These are phyloP conservation scores for Salvelinus alpinus DNA, from an alignment of 2,113 vertebrate genomes.

Conservation along the genomic window DNA sequence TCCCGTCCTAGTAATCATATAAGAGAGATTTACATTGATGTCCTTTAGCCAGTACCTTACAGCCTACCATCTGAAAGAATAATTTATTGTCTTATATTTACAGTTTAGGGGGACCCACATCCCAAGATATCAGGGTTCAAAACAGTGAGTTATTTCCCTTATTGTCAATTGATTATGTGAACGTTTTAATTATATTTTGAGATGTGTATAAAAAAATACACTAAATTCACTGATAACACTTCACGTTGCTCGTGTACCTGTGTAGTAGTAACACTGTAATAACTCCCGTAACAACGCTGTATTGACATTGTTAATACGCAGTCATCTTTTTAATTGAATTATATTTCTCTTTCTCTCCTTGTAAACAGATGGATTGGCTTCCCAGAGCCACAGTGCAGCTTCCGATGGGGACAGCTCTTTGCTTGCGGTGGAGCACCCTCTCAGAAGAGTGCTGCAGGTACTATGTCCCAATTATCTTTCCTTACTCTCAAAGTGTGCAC, in stretches of 20 bases:
- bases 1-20: no score
- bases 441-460: slow-evolving; percentile 50
- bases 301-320: no score
- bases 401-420: slow-evolving; percentile 12
- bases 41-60: neutral
- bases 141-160: slow-evolving; percentile 40
- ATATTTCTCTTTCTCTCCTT: neutral
- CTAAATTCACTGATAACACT: no score
- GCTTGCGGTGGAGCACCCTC: slow-evolving; percentile 26
- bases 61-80: slow-evolving; percentile 5
- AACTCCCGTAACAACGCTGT: neutral
- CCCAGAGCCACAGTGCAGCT: slow-evolving; percentile 9
- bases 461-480: no score
- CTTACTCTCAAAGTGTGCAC: neutral
- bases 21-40: neutral
- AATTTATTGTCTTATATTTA: slow-evolving; percentile 7
- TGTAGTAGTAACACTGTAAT: neutral
- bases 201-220: no score
- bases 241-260: no score
- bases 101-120: slow-evolving; percentile 44
- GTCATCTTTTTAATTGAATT: no score
- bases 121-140: slow-evolving; percentile 35
- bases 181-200: no score
- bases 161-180: neutral
- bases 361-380: slow-evolving; percentile 29